These are phyloP conservation scores for Indri indri DNA, from an alignment of 2,113 vertebrate species.

Conservation along the genomic window DNA sequence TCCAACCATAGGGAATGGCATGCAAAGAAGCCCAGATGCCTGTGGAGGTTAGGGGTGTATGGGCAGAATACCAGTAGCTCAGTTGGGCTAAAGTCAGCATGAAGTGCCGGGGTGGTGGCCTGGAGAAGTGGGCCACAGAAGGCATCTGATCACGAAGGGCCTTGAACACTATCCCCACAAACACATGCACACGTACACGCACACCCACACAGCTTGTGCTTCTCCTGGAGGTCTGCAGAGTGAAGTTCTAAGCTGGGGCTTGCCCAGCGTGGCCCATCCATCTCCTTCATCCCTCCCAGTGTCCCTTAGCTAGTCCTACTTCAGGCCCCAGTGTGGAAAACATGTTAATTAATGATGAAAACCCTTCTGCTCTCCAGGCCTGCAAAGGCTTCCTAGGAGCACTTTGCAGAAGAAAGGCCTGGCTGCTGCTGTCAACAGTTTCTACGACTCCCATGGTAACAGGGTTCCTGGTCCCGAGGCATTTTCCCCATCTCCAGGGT, in stretches of 20 bases:
- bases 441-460: neutral
- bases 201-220: neutral
- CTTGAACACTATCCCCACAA: neutral
- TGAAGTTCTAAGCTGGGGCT: neutral
- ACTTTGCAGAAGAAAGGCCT: neutral
- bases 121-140: neutral
- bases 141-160: neutral
- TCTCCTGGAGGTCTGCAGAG: neutral
- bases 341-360: slow-evolving; percentile 57
- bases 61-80: neutral
- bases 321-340: neutral
- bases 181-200: neutral
- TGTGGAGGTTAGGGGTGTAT: neutral
- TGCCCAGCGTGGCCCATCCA: neutral
- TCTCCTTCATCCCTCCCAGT: neutral
- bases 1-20: neutral
- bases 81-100: neutral
- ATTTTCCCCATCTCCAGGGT: neutral
- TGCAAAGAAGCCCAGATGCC: neutral
- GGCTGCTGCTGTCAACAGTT: slow-evolving; percentile 36
- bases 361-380: neutral
- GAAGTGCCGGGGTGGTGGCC: neutral
- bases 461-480: neutral
- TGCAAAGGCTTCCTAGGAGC: neutral
- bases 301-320: neutral